Percentiles rank a stretch among this genome's conserved stretches.
Conservation (phyloP, 30 jellyfish, hydroid and myxozoan genomes). For the Aurelia coerulea region DNA sequence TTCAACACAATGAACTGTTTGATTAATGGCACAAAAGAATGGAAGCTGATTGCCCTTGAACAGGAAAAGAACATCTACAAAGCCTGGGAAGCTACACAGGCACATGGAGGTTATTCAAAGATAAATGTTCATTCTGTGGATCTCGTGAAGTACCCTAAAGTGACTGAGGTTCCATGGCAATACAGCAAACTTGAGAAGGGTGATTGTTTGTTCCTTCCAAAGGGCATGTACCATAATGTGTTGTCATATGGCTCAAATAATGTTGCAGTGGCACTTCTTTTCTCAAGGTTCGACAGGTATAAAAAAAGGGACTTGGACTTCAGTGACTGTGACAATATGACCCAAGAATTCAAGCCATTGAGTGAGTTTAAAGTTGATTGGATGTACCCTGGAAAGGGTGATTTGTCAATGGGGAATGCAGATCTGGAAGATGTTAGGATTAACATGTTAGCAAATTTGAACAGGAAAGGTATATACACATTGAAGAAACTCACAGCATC, state of each 20-base stretch:
- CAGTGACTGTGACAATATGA: constrained; percentile 45
- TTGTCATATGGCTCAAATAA: constrained; percentile 68
- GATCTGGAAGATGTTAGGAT: constrained; percentile 65
- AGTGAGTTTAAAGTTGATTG: constrained; percentile 81
- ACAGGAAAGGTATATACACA: constrained; percentile 19
- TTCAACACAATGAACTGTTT: constrained; percentile 87
- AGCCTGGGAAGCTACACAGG: constrained; percentile 61
- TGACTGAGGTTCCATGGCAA: constrained; percentile 75
- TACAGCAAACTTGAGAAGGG: constrained; percentile 69
- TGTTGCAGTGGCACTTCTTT: constrained; percentile 82
- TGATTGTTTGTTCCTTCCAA: constrained; percentile 83
- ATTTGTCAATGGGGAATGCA: constrained; percentile 87
- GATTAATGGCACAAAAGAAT: constrained; percentile 86
- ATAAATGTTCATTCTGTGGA: constrained; percentile 73
- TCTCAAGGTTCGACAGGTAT: constrained; percentile 69
- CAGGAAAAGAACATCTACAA: constrained; percentile 62
- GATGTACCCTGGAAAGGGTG: constrained; percentile 88
- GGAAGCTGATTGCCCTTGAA: constrained; percentile 74
- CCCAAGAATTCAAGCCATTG: constrained; percentile 58
- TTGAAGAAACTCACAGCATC: constrained; percentile 42
- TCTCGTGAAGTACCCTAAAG: constrained; percentile 46
- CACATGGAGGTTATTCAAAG: constrained; percentile 78
- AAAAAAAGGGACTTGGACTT: constrained; percentile 37
- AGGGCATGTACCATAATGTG: constrained; percentile 82
- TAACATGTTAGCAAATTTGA: constrained; percentile 21